These are phyloP conservation scores for Drosophila auraria DNA, from an alignment of 1,140 invertebrate genomes.

Conservation along the genomic window DNA sequence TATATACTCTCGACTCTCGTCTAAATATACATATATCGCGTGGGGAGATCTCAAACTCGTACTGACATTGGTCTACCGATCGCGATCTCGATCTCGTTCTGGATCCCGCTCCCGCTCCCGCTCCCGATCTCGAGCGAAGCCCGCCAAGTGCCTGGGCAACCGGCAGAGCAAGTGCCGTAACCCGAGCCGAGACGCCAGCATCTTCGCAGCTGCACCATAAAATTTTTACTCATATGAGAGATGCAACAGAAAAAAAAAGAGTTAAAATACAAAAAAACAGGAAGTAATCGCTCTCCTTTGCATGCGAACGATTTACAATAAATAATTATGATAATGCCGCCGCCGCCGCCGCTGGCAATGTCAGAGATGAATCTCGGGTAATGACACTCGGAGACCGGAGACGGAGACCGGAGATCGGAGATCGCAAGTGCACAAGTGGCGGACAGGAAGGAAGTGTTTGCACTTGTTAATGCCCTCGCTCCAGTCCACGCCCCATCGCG, in stretches of 20 bases:
- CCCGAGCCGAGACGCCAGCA: slow-evolving; percentile 24
- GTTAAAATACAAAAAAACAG: slow-evolving; percentile 37
- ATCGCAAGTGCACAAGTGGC: slow-evolving; percentile 3
- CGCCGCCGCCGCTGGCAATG: slow-evolving; percentile 12
- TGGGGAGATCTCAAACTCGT: slow-evolving; percentile 42
- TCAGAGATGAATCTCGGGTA: slow-evolving; percentile 39
- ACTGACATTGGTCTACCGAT: slow-evolving; percentile 34
- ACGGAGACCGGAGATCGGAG: slow-evolving; percentile 1
- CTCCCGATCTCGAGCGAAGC: slow-evolving; percentile 25
- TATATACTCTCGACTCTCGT: not conserved
- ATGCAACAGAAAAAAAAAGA: slow-evolving; percentile 26
- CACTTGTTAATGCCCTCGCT: slow-evolving; percentile 41
- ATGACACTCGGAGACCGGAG: slow-evolving; percentile 16
- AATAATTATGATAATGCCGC: slow-evolving; percentile 68
- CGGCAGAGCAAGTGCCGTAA: slow-evolving; percentile 49
- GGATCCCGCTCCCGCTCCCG: not conserved
- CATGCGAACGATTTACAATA: slow-evolving; percentile 63
- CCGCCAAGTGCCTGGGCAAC: slow-evolving; percentile 34
- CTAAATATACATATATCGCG: slow-evolving; percentile 26
- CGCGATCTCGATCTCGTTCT: slow-evolving; percentile 31
- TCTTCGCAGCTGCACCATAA: slow-evolving; percentile 37
- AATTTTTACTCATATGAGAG: not conserved
- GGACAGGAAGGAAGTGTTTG: slow-evolving; percentile 51
- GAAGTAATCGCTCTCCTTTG: slow-evolving; percentile 62
- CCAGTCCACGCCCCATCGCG: slow-evolving; percentile 7